Evolutionary conservation across 2,888 invertebrate species (phyloP).

Genomic region (Alitta virens): DNA sequence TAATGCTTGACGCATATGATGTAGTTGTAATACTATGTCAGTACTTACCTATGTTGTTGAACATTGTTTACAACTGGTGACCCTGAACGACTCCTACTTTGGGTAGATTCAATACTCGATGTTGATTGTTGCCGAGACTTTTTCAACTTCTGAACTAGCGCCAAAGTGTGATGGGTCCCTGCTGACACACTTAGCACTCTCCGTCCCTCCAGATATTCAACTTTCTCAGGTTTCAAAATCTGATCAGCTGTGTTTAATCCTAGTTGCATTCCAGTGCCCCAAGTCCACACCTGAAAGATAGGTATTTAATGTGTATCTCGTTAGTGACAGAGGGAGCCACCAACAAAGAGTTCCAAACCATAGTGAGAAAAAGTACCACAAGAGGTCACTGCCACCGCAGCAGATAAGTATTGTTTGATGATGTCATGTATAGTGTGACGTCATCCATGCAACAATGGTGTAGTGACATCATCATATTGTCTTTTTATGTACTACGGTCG

Average conservation of each 20-base stretch:
- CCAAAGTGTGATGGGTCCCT: conserved; percentile 48
- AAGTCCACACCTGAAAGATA: conserved; percentile 51
- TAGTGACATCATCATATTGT: too few species aligned
- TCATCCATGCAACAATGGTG: too few species aligned
- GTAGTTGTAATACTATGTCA: too few species aligned
- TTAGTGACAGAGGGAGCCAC: too few species aligned
- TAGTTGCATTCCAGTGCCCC: conserved; percentile 50
- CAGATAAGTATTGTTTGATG: too few species aligned
- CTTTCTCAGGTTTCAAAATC: conserved; percentile 33
- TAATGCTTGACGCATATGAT: too few species aligned
- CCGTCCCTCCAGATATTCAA: conserved; percentile 38
- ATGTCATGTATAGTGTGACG: too few species aligned
- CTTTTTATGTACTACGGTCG: too few species aligned
- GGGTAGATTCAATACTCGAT: conserved; percentile 15
- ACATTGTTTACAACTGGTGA: conserved; percentile 13
- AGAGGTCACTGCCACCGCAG: too few species aligned
- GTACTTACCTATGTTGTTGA: conserved; percentile 1
- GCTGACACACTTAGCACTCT: conserved; percentile 44
- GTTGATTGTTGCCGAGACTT: conserved; percentile 13
- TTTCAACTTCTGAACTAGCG: conserved; percentile 38
- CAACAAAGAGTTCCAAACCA: conserved; percentile 30
- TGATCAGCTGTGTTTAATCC: conserved; percentile 34
- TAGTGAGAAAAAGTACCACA: too few species aligned
- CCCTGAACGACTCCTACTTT: conserved; percentile 4
- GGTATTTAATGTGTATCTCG: conserved; percentile 45